Conservation (phyloP, 2,888 invertebrate species). For the Hypena proboscidalis region DNA sequence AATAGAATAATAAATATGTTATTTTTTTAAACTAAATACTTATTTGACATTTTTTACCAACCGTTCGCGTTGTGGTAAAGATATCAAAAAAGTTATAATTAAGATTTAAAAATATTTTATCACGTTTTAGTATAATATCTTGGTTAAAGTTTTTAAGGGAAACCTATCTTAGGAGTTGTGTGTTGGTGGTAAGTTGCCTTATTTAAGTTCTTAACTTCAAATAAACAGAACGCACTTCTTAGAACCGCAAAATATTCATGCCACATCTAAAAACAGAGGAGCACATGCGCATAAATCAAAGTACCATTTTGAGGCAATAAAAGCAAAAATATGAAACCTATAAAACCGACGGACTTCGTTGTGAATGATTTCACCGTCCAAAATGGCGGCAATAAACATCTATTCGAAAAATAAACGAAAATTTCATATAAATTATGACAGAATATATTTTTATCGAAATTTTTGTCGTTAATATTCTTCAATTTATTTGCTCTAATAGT, state of each 20-base stretch:
- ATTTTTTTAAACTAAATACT: too few relatives aligned
- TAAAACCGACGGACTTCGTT: constrained; percentile 29
- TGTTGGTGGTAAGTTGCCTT: too few relatives aligned
- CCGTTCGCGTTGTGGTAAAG: too few relatives aligned
- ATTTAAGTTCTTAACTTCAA: too few relatives aligned
- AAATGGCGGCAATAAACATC: constrained; percentile 27
- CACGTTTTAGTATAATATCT: too few relatives aligned
- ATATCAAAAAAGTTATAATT: too few relatives aligned
- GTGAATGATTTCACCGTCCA: constrained; percentile 26
- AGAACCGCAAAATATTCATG: neutral
- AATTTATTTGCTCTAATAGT: too few relatives aligned
- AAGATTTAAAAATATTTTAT: too few relatives aligned
- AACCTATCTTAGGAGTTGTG: too few relatives aligned
- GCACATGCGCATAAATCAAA: constrained; percentile 44
- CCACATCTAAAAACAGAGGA: neutral
- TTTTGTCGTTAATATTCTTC: neutral
- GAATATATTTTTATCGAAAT: neutral
- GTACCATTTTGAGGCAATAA: constrained; percentile 58
- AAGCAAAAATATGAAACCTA: constrained; percentile 35
- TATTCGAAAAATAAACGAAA: constrained; percentile 3
- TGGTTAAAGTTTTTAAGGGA: too few relatives aligned
- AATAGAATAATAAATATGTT: too few relatives aligned
- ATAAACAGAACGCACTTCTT: neutral
- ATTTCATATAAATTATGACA: constrained; percentile 5
- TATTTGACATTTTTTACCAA: too few relatives aligned